Conservation (phyloP, 2,113 vertebrate genomes). For the Sigmodon hispidus region DNA sequence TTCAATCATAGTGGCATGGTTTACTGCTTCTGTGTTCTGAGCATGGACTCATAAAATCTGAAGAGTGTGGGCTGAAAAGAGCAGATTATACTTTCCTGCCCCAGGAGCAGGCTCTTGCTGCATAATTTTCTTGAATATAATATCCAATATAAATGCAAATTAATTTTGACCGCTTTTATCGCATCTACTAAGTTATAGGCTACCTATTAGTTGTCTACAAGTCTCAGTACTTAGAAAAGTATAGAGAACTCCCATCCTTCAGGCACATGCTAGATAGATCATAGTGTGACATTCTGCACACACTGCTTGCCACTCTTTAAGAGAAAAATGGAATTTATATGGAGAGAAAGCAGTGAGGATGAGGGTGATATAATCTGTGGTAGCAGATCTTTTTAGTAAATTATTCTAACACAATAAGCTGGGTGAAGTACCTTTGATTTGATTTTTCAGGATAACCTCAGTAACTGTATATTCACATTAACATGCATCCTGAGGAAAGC, state of each 20-base stretch:
- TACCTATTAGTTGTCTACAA: conserved; percentile 37
- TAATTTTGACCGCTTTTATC: conserved; percentile 49
- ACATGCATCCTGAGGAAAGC: not conserved
- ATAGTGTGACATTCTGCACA: not conserved
- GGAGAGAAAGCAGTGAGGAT: conserved; percentile 2
- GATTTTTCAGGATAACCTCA: conserved; percentile 12
- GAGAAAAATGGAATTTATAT: not conserved
- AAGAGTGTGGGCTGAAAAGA: conserved; percentile 12
- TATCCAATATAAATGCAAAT: conserved; percentile 69
- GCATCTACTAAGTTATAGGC: conserved; percentile 10
- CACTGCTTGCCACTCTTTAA: conserved; percentile 11
- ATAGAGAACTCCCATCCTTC: not conserved
- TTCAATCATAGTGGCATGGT: not conserved
- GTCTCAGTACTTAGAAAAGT: not conserved
- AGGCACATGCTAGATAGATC: not conserved
- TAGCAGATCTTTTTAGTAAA: not conserved
- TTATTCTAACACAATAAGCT: not conserved
- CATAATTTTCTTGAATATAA: conserved; percentile 31
- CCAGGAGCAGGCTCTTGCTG: conserved; percentile 34
- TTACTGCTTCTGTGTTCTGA: conserved; percentile 22
- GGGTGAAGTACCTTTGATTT: not conserved
- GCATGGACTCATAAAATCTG: not conserved
- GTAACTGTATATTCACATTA: not conserved
- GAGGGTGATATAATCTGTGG: not conserved
- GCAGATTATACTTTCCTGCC: conserved; percentile 42